Percentiles rank a stretch among this genome's conserved stretches.
phyloP scores from a whole-genome alignment of 37 sponge, comb jelly and placozoan species.

The Halichondria panicea region DNA sequence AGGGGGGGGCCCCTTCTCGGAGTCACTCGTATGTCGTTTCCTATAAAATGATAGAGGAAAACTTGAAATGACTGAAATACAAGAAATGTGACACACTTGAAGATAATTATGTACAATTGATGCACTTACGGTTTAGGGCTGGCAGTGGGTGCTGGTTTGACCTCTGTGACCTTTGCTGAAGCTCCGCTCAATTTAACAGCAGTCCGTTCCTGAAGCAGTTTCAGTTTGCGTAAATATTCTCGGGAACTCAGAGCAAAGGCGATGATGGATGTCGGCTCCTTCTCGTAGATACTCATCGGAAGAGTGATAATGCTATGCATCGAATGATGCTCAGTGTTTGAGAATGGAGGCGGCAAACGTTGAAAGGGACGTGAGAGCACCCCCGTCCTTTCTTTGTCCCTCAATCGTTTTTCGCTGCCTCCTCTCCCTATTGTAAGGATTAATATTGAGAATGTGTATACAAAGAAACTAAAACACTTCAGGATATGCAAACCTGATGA shows the following conservation, averaged over 20 bases:
- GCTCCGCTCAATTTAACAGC: not conserved
- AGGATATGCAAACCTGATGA: too few species aligned
- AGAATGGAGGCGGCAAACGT: slow-evolving; percentile 40
- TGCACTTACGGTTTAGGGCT: slow-evolving; percentile 22
- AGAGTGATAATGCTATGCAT: slow-evolving; percentile 32
- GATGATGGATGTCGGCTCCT: slow-evolving; percentile 94
- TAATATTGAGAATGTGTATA: too few species aligned
- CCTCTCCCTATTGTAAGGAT: not conserved
- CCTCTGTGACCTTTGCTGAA: slow-evolving; percentile 1
- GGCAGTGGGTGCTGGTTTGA: not conserved
- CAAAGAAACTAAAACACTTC: too few species aligned
- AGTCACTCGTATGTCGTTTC: not conserved
- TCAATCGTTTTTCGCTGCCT: not conserved
- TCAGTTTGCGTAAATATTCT: slow-evolving; percentile 63
- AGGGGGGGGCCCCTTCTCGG: not conserved
- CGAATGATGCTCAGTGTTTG: slow-evolving; percentile 36
- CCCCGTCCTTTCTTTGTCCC: slow-evolving; percentile 3
- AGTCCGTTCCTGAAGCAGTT: slow-evolving; percentile 4
- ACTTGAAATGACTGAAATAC: not conserved
- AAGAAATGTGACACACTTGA: not conserved
- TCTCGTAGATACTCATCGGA: slow-evolving; percentile 87
- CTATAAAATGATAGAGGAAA: not conserved
- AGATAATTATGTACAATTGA: not conserved
- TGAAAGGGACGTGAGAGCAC: slow-evolving; percentile 39
- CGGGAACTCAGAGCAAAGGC: slow-evolving; percentile 90